Base-by-base conservation (phyloP, 2,797 vertebrate species). In the Ispidina picta region DNA sequence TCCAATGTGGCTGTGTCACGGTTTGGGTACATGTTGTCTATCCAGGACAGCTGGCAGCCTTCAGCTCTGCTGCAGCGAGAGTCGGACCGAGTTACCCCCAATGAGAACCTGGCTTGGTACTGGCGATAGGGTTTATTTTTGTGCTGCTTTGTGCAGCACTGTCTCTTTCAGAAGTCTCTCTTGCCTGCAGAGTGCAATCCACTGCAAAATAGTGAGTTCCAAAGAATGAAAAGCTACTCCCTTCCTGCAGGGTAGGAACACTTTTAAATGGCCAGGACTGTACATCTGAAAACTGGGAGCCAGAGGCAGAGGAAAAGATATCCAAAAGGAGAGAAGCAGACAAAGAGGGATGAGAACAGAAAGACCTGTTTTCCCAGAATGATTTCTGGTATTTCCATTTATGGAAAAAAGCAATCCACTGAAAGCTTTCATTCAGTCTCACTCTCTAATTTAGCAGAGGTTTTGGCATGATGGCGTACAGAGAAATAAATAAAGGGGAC, bases 361-460 rank as follows among this genome's bases (percentile, higher is more conserved):
- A 96, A 93, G 95, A 93, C 90, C 95, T 87, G 90, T 94, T 96
- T 96, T 94, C 95, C 91, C 94, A 93, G 86, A 92, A 91, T 92
- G 94, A 92, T 96, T 96, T 92, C 90, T 93, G 91, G 25, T 96
- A 95, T 90, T 95, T 88, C 96, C 95, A 92, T 94, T 91, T 96
- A 91, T 83, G 92, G 94, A 92, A 94, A 93, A 95, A 95, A 95
- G 87, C 85, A 93, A 95, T 95, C 64, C 83, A 43, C 94, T 95
- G 91, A 95, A 93, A 96, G 93, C 92, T 96, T 95, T 95, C 41
- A 80, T 94, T 89, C 65, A 74, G 87, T 75, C 60, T 76, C 80
- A 73, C 52, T 91, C 93, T 87, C 92, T 95, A 93, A 93, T 96
- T 95, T 95, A 93, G 92, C 78, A 94, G 69, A 87, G 63, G 75